These are phyloP conservation scores for Pantelozetes paolii DNA, from an alignment of 2,888 invertebrate species.

Conservation along the genomic window DNA sequence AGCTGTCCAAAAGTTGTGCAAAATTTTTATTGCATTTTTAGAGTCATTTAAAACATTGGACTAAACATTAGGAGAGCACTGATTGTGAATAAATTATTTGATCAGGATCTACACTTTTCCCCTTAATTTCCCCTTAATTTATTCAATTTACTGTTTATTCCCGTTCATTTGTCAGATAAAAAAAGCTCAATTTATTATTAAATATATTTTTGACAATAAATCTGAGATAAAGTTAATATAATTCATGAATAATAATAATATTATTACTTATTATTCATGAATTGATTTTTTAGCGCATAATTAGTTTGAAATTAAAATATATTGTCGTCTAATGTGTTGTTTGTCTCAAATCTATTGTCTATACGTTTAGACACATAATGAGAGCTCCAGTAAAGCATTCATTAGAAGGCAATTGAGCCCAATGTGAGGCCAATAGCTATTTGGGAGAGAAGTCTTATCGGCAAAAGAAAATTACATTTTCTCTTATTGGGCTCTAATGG, in stretches of 20 bases:
- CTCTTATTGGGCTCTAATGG: conserved; percentile 34
- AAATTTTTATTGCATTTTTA: neutral
- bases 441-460: neutral
- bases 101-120: neutral
- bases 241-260: neutral
- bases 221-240: neutral
- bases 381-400: conserved; percentile 7
- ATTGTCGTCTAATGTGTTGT: conserved; percentile 16
- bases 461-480: conserved; percentile 32
- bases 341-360: neutral
- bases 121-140: neutral
- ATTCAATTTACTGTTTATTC: neutral
- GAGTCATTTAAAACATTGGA: neutral
- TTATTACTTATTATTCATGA: neutral
- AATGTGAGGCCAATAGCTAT: conserved; percentile 33
- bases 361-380: conserved; percentile 7
- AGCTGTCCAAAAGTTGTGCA: neutral
- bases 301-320: conserved; percentile 28
- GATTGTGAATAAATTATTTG: neutral
- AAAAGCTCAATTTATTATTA: neutral
- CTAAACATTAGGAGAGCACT: neutral
- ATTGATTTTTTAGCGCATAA: conserved; percentile 17
- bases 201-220: neutral
- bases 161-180: neutral
- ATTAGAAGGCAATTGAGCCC: conserved; percentile 24